A percentile compares a stretch with the other conserved stretches of the same genome.
Evolutionary conservation across 2,888 invertebrate species (phyloP).

Genomic region (Parnassius orleans): DNA sequence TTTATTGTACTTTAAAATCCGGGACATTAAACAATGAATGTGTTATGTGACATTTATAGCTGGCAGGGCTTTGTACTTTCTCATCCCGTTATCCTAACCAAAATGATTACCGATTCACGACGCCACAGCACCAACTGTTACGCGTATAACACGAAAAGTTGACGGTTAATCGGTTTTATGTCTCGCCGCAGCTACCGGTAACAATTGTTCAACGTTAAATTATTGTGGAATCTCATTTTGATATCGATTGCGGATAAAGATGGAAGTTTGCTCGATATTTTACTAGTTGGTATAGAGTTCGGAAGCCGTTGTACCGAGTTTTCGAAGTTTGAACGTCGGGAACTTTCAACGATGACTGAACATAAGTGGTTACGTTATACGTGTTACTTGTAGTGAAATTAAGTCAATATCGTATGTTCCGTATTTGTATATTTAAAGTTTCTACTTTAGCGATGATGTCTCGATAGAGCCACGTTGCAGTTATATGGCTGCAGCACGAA

Average conservation of each 20-base stretch:
- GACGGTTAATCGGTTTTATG: conserved; percentile 23
- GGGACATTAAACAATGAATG: not conserved
- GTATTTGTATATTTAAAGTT: too few species aligned
- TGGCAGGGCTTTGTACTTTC: not conserved
- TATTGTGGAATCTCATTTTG: not conserved
- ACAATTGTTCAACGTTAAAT: conserved; percentile 12
- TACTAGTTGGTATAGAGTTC: not conserved
- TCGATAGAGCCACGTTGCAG: too few species aligned
- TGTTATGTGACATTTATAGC: conserved; percentile 17
- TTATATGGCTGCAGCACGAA: too few species aligned
- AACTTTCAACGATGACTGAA: not conserved
- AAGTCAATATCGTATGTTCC: too few species aligned
- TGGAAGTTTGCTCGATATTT: conserved; percentile 4
- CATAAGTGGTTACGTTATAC: too few species aligned
- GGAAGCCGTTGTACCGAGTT: not conserved
- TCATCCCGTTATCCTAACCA: conserved; percentile 2
- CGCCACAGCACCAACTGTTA: conserved; percentile 15
- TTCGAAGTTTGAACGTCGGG: not conserved
- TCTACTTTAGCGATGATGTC: too few species aligned
- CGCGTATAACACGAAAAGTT: conserved; percentile 12
- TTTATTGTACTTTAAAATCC: too few species aligned
- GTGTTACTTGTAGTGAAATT: too few species aligned
- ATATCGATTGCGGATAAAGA: not conserved
- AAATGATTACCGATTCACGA: conserved; percentile 18
- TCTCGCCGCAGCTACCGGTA: conserved; percentile 4